These are phyloP conservation scores for Hiodon tergisus DNA, from an alignment of 2,113 vertebrate genomes.

Conservation along the genomic window DNA sequence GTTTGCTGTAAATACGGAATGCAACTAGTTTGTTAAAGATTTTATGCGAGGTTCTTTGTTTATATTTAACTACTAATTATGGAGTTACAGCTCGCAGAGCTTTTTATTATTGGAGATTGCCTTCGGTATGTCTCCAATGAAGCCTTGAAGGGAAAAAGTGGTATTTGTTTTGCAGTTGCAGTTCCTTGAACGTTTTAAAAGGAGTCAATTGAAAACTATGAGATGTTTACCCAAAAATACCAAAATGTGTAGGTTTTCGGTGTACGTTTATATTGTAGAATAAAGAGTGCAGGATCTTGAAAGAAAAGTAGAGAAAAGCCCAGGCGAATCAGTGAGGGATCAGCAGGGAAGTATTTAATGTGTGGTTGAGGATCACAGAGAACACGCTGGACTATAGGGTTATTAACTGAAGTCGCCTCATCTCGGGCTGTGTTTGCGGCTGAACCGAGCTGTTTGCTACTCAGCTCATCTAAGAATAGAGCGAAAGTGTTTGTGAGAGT, in stretches of 20 bases:
- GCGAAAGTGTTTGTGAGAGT: not conserved
- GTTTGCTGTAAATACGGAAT: no score
- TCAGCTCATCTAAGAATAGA: not conserved
- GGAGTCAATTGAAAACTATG: no score
- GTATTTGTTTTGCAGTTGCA: no score
- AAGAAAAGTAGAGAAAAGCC: not conserved
- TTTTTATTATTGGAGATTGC: no score
- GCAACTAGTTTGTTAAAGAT: no score
- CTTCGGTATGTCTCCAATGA: no score
- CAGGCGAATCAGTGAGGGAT: not conserved
- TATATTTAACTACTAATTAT: no score
- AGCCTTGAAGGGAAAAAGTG: no score
- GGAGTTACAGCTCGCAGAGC: no score
- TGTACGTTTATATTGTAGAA: not conserved
- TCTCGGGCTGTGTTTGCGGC: not conserved
- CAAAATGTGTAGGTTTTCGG: not conserved
- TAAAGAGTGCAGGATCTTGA: not conserved
- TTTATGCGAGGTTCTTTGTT: no score
- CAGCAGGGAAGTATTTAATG: not conserved
- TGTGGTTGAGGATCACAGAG: not conserved
- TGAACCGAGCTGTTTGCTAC: not conserved
- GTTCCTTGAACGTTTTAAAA: no score
- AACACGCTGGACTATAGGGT: not conserved
- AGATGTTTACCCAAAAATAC: not conserved
- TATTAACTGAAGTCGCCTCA: no score